Conservation (phyloP, 2,888 invertebrate species). For the Dinocampus coccinellae region DNA sequence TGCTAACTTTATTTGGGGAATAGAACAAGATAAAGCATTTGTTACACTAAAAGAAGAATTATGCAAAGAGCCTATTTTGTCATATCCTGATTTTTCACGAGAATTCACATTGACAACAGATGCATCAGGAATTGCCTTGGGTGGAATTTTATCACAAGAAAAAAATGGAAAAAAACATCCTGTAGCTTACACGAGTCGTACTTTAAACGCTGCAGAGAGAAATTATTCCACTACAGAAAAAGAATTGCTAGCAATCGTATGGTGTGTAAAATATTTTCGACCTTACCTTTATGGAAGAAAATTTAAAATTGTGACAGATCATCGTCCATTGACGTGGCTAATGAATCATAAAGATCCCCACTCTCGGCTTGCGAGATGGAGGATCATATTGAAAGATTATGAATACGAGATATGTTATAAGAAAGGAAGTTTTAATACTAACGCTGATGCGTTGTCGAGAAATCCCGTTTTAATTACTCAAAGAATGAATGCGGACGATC, state of each 20-base stretch:
- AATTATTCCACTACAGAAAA: conserved; percentile 21
- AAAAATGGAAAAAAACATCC: conserved; percentile 14
- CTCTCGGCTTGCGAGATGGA: neutral
- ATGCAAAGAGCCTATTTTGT: conserved; percentile 33
- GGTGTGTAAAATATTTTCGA: conserved; percentile 5
- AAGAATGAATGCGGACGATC: neutral
- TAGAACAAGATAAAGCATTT: conserved; percentile 36
- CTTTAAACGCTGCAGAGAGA: conserved; percentile 14
- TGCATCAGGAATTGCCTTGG: neutral
- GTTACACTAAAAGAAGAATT: conserved; percentile 33
- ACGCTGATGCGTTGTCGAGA: neutral
- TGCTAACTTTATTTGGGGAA: conserved; percentile 37
- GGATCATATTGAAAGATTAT: neutral
- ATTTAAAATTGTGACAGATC: neutral
- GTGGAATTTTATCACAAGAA: conserved; percentile 8
- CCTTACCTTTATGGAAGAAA: conserved; percentile 25
- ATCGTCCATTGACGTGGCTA: neutral
- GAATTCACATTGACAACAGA: conserved; percentile 48
- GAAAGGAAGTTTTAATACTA: neutral
- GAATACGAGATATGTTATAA: neutral
- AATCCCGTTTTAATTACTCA: neutral
- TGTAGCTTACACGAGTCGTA: conserved; percentile 11
- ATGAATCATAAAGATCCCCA: neutral
- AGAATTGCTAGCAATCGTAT: conserved; percentile 6
- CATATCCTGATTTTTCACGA: conserved; percentile 55